Conservation (phyloP, 64 coral and sea anemone species). For the Acropora tenuis region DNA sequence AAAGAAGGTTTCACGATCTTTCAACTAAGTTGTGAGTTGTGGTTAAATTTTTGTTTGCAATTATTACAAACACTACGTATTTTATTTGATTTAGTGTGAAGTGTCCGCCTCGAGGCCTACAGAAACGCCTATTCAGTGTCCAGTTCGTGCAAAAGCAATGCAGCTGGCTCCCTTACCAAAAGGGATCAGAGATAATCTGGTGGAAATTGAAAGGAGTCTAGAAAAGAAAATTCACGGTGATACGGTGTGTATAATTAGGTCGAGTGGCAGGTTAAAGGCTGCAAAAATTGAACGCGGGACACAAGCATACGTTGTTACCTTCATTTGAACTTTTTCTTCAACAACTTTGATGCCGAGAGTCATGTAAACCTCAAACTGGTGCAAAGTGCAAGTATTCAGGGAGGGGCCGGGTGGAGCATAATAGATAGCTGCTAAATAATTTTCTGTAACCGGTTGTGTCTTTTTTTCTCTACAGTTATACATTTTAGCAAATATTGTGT, state of each 20-base stretch:
- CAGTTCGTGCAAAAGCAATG: constrained; percentile 32
- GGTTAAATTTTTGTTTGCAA: no score
- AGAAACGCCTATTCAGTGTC: not conserved
- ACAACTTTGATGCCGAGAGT: no score
- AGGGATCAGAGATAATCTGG: constrained; percentile 11
- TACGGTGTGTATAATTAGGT: constrained; percentile 4
- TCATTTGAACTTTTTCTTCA: no score
- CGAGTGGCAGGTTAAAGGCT: no score
- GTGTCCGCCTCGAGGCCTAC: not conserved
- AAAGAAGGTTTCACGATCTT: no score
- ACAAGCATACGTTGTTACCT: no score
- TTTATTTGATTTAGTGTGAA: not conserved
- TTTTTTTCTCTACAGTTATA: constrained; percentile 3
- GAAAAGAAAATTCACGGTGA: constrained; percentile 4
- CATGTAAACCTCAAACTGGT: no score
- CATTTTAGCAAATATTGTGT: constrained; percentile 59
- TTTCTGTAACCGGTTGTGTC: not conserved
- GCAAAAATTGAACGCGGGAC: not conserved
- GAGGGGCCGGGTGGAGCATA: no score
- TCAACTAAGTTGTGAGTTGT: no score
- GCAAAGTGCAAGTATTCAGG: no score
- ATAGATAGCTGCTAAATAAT: not conserved
- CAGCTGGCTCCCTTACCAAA: constrained; percentile 5
- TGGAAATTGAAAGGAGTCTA: not conserved
- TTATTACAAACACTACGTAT: not conserved